Base-by-base conservation (phyloP, 2,888 invertebrate species). In the Opisthograptis luteolata region DNA sequence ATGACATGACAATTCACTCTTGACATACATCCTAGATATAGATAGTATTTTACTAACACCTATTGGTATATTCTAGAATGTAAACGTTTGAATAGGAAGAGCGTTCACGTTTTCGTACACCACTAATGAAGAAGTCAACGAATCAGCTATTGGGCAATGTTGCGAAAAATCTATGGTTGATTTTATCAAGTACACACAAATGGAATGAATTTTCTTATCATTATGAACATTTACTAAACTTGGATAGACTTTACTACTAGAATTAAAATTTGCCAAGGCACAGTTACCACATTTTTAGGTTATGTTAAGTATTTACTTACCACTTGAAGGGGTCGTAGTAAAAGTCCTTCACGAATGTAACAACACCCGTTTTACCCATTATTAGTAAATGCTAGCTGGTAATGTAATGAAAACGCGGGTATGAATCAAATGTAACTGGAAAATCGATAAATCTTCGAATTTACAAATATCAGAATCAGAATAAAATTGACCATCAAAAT, bases 291-390 rank as follows among this genome's bases (percentile, higher is more conserved):
- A 68, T 65, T 69, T 64, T 25, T 3, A 36, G 49, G 53, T 51
- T 57, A 84, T 85, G 84, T 84, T 86, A 83, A 62, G 59, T 61
- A 27, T n/a, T n/a, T 50, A 82, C 91, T 91, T 84, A 95, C 96
- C 96, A 96, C 90, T 95, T 95, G 66, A 94, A 95, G 49, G 95
- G 95, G 76, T 95, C 95, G 70, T 94, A 85, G 70, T 96, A 96
- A 50, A 95, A 87, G 65, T 92, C 92, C 76, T 93, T 93, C 10
- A 95, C 61, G 58, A 93, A 90, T 46, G 83, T 76, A 31, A 92
- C 70, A 39, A 93, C 80, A 64, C 92, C 91, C 56, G 91, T 89
- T 78, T 93, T 93, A 56, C 87, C 91, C 94, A 94, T 94, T 88
- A 84, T 92, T 47, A 60, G 43, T 57, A 52, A 62, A 17, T 24